These are phyloP conservation scores for Biston stratarius DNA, from an alignment of 2,888 invertebrate species.

Conservation along the genomic window DNA sequence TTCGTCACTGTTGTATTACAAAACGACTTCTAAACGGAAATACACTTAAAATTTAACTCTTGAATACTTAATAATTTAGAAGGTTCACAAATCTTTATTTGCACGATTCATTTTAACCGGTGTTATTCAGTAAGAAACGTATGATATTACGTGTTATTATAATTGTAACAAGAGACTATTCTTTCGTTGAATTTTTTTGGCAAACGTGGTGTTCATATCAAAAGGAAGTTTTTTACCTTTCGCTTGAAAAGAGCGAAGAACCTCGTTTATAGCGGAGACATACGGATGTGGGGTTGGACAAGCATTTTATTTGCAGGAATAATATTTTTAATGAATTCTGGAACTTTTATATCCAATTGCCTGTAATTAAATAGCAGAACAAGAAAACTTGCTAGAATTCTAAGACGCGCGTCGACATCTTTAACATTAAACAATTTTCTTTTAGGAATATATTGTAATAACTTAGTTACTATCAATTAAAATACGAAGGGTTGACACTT, in stretches of 20 bases:
- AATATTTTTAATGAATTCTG: neutral
- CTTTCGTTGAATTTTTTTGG: slow-evolving; percentile 26
- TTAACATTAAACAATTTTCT: too few species aligned
- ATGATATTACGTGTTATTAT: slow-evolving; percentile 15
- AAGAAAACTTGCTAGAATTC: too few species aligned
- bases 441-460: too few species aligned
- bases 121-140: neutral
- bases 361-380: neutral
- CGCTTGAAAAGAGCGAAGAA: slow-evolving; percentile 43
- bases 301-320: neutral
- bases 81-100: neutral
- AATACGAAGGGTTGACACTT: too few species aligned
- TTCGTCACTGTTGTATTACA: too few species aligned
- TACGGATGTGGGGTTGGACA: slow-evolving; percentile 21
- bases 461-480: too few species aligned
- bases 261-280: slow-evolving; percentile 48
- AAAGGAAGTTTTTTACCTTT: slow-evolving; percentile 48
- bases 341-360: too few species aligned
- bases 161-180: slow-evolving; percentile 32
- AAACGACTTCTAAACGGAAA: too few species aligned
- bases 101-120: neutral
- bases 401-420: too few species aligned
- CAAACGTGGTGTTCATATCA: slow-evolving; percentile 47
- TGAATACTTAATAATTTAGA: too few species aligned
- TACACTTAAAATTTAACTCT: too few species aligned